phyloP scores from a whole-genome alignment of 2,113 vertebrate species.

The Canis aureus region DNA sequence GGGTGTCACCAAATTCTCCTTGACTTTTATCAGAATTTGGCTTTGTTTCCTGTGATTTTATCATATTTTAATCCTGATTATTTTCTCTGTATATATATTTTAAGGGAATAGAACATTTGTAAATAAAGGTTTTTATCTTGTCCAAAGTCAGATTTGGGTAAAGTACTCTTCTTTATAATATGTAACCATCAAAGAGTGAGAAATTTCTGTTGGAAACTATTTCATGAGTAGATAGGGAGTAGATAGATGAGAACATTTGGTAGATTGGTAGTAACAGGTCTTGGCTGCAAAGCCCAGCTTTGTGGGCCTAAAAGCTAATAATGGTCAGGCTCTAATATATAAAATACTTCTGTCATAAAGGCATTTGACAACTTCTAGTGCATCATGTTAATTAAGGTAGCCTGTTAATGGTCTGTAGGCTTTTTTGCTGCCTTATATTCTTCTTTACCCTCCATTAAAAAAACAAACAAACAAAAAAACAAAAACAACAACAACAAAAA shows the following conservation, averaged over 20 bases:
- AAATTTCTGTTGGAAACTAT: constrained; percentile 25
- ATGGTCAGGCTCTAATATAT: background rate
- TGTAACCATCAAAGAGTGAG: background rate
- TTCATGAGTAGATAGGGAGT: background rate
- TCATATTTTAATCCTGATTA: constrained; percentile 55
- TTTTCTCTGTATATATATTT: constrained; percentile 53
- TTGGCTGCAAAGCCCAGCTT: background rate
- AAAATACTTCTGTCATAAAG: background rate
- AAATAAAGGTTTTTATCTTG: constrained; percentile 80
- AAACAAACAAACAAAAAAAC: background rate
- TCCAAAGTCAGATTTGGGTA: constrained; percentile 41
- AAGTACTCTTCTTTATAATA: constrained; percentile 44
- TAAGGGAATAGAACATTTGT: constrained; percentile 47
- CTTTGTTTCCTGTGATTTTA: constrained; percentile 69
- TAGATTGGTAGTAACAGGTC: background rate
- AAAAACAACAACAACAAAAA: background rate
- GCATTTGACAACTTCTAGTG: background rate
- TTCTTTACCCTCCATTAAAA: constrained; percentile 9
- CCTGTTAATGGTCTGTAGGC: background rate
- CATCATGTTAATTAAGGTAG: background rate
- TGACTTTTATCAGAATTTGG: constrained; percentile 58
- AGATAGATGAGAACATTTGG: background rate
- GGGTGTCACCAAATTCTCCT: constrained; percentile 12
- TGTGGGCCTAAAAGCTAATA: background rate
- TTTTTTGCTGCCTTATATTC: constrained; percentile 47